Conservation (phyloP, 2,113 vertebrate species). For the Motacilla tschutschensis region DNA sequence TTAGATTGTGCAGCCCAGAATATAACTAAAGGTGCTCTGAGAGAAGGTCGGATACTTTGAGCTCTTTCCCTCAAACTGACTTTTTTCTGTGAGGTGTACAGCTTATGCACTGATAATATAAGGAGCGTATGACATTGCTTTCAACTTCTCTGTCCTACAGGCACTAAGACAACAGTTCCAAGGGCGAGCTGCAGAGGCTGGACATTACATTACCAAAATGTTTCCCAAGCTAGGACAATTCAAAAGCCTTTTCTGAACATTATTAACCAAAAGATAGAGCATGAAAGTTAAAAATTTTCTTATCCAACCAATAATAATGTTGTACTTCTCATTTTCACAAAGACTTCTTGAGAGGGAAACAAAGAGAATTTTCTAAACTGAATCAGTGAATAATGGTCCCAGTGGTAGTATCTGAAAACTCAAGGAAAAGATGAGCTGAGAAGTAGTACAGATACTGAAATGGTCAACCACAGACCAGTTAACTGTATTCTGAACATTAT, state of each 20-base stretch:
- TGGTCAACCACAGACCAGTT: neutral
- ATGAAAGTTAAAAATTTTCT: neutral
- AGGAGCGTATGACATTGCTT: neutral
- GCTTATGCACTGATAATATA: conserved; percentile 11
- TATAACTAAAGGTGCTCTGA: neutral
- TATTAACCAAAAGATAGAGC: neutral
- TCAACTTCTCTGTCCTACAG: neutral
- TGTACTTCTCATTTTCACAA: conserved; percentile 21
- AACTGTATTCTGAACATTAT: neutral
- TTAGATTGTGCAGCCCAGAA: neutral
- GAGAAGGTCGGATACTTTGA: conserved; percentile 54
- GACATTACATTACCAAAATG: neutral
- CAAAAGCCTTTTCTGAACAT: neutral
- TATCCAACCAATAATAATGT: neutral
- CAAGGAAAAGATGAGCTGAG: neutral
- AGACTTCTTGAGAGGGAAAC: neutral
- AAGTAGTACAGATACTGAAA: neutral
- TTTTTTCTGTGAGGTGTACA: conserved; percentile 11
- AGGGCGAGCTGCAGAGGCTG: neutral
- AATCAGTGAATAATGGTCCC: neutral
- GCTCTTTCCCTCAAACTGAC: conserved; percentile 37
- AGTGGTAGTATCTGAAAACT: neutral
- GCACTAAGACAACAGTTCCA: neutral
- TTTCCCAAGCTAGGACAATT: neutral
- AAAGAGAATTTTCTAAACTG: neutral